These are phyloP conservation scores for Picus viridis DNA, from an alignment of 2,797 vertebrate species.

Conservation along the genomic window DNA sequence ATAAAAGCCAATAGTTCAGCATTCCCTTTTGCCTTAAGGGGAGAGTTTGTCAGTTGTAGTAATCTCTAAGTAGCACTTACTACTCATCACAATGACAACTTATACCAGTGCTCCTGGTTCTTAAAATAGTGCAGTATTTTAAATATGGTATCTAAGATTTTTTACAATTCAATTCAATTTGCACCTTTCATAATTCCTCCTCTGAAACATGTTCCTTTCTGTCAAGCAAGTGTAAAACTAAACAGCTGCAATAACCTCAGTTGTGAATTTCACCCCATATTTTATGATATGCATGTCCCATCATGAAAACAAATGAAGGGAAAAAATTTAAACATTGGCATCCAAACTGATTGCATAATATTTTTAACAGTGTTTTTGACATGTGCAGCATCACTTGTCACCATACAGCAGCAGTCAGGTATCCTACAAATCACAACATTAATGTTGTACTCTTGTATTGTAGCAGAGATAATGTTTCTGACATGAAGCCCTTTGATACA, in stretches of 20 bases:
- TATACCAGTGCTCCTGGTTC: neutral
- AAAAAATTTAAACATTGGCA: neutral
- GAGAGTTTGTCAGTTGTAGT: neutral
- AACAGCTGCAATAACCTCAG: neutral
- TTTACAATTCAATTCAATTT: neutral
- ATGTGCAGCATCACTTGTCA: neutral
- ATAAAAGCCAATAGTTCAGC: neutral
- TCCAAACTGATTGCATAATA: neutral
- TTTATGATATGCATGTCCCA: neutral
- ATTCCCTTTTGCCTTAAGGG: neutral
- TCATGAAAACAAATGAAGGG: neutral
- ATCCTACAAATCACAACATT: neutral
- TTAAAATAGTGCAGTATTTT: neutral
- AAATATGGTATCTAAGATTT: neutral
- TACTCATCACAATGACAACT: neutral
- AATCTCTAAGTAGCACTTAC: neutral
- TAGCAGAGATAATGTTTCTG: neutral
- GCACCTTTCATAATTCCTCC: neutral
- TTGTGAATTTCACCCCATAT: neutral
- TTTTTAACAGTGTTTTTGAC: neutral
- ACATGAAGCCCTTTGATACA: neutral
- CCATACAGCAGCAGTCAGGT: neutral
- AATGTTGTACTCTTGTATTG: neutral
- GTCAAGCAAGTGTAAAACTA: neutral
- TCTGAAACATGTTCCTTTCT: neutral